A percentile compares a stretch with the other conserved stretches of the same genome.
These are phyloP conservation scores for Cerastis rubricosa DNA, from an alignment of 2,888 invertebrate species.

Conservation along the genomic window DNA sequence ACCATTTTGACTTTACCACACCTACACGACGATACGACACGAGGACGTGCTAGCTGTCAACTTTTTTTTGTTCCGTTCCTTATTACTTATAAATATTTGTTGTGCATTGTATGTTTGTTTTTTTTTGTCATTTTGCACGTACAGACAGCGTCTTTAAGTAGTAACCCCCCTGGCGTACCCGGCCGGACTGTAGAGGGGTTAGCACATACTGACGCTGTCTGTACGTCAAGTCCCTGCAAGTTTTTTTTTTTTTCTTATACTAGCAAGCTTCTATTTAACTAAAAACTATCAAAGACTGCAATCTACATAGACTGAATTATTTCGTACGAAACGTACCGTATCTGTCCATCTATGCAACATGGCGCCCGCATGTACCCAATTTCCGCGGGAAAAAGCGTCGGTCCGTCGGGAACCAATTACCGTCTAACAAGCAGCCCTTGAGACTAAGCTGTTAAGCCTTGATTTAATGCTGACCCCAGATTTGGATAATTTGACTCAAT, in stretches of 20 bases:
- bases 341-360: constrained; percentile 18
- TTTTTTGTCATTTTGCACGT: too few species aligned
- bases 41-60: too few species aligned
- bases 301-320: constrained; percentile 2
- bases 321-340: constrained; percentile 9
- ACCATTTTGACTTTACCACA: too few species aligned
- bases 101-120: too few species aligned
- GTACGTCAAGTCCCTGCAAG: too few species aligned
- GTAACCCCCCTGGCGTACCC: too few species aligned
- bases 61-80: too few species aligned
- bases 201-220: too few species aligned
- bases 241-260: neutral
- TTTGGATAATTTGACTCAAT: constrained; percentile 50
- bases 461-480: constrained; percentile 65
- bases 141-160: too few species aligned
- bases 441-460: constrained; percentile 64
- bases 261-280: neutral
- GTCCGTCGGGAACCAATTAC: constrained; percentile 62
- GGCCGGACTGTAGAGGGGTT: too few species aligned
- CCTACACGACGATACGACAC: too few species aligned
- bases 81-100: too few species aligned
- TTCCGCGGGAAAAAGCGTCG: constrained; percentile 50
- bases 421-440: constrained; percentile 63
- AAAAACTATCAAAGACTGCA: neutral
- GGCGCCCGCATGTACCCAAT: constrained; percentile 36